Percentiles rank a stretch among this genome's conserved stretches.
Conservation (phyloP, 2,888 invertebrate species). For the Adelphocoris suturalis region DNA sequence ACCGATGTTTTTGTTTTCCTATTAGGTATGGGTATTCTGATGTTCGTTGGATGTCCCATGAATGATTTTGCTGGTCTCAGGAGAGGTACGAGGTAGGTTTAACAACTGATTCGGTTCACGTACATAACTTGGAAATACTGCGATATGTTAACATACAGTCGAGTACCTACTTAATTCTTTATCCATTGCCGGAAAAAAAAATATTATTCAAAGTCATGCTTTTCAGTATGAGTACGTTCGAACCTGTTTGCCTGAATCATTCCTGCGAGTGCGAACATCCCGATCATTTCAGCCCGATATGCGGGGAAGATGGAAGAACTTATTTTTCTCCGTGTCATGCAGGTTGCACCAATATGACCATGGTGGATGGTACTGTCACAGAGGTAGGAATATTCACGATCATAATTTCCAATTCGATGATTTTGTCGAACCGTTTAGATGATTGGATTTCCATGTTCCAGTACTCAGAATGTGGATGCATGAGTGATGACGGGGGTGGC, state of each 20-base stretch:
- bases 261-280: constrained; percentile 87
- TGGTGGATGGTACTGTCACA: constrained; percentile 81
- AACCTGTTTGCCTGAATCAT: constrained; percentile 83
- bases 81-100: constrained; percentile 76
- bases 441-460: constrained; percentile 76
- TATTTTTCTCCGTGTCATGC: constrained; percentile 95
- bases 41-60: constrained; percentile 95
- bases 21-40: constrained; percentile 89
- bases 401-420: neutral
- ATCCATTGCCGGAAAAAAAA: no score
- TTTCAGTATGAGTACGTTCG: constrained; percentile 78
- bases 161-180: no score
- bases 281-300: constrained; percentile 88
- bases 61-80: constrained; percentile 87
- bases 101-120: no score
- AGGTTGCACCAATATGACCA: constrained; percentile 86
- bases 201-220: neutral
- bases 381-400: constrained; percentile 61
- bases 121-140: no score
- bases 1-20: neutral
- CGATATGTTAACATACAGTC: no score
- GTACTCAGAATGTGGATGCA: constrained; percentile 81
- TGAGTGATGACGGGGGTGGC: constrained; percentile 76
- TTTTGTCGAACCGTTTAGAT: neutral
- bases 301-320: constrained; percentile 89